Percentiles rank a stretch among this genome's conserved stretches.
Conservation (phyloP, 1,140 invertebrate species). For the Drosophila kepulauana region DNA sequence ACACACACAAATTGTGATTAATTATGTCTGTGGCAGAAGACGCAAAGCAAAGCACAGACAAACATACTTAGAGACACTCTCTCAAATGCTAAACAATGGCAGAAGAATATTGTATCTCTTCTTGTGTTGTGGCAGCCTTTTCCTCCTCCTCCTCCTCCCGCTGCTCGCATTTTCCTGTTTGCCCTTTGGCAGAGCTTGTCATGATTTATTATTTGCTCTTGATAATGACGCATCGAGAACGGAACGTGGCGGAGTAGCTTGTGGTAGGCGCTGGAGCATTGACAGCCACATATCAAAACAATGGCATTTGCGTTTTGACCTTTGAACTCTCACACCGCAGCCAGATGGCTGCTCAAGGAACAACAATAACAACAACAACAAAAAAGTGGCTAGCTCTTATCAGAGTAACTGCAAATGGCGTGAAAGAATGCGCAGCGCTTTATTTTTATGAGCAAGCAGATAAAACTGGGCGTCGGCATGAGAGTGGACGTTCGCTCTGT, state of each 20-base stretch:
- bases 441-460: slow-evolving; percentile 80
- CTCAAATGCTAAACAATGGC: slow-evolving; percentile 58
- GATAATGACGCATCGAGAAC: slow-evolving; percentile 72
- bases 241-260: slow-evolving; percentile 1
- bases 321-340: slow-evolving; percentile 56
- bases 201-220: slow-evolving; percentile 83
- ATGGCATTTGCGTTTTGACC: slow-evolving; percentile 74
- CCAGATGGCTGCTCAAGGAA: slow-evolving; percentile 11
- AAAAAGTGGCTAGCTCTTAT: slow-evolving; percentile 75
- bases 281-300: slow-evolving; percentile 77
- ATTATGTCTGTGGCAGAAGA: slow-evolving; percentile 67
- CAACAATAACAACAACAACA: slow-evolving; percentile 14
- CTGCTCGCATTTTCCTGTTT: background rate
- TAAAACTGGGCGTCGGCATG: slow-evolving; percentile 55
- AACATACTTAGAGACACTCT: background rate
- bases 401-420: slow-evolving; percentile 81
- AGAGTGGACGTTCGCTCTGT: slow-evolving; percentile 24
- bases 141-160: slow-evolving; percentile 1
- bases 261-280: slow-evolving; percentile 59
- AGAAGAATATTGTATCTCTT: slow-evolving; percentile 52
- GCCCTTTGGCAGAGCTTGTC: slow-evolving; percentile 43
- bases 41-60: slow-evolving; percentile 39
- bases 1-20: slow-evolving; percentile 78
- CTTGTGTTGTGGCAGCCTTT: background rate
- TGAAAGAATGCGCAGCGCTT: slow-evolving; percentile 83